Base-by-base conservation (phyloP, 2,113 vertebrate species). In the Paraplagusia blochii region DNA sequence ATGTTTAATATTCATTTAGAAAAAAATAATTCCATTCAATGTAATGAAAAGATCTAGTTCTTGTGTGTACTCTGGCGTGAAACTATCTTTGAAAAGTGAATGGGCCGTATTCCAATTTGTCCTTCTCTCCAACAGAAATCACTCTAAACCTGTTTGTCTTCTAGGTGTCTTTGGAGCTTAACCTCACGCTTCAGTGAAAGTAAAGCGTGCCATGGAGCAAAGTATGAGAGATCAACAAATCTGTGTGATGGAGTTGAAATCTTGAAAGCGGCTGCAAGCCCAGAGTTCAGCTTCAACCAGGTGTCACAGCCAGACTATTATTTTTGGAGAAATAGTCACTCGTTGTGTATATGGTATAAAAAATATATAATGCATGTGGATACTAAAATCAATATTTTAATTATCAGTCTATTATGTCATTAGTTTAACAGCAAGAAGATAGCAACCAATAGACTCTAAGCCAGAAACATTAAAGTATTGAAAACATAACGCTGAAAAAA, bases 171-270 rank as follows among this genome's bases (percentile, higher is more conserved):
- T 55, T 43, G 56, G 77, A 72, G 65, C 62, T 76, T 71, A 58
- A 85, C 53, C 63, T 74, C 57, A 5, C 44, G 64, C 64, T 76
- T 49, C 54, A 76, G 53, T 44, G 50, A 81, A 53, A 72, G 64
- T 66, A 67, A 58, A 57, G 63, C 66, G 63, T 65, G 53, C 22
- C 22, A 29, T 6, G 22, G 75, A 82, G 69, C 68, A 53, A 74
- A 76, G 77, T 68, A 79, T 76, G 75, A 76, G 50, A 72, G 67
- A 87, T 87, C 79, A 79, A 85, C 81, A 78, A 54, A 65, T 58
- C 53, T 54, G 58, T 54, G 70, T 13, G 4, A 59, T 52, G 51
- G 38, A 71, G 58, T 56, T 59, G 66, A 6, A 53, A 70, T 57
- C 44, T 7, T 63, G 67, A 29, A 60, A 18, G 19, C 22, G 55